Base-by-base conservation (phyloP, 1,140 invertebrate genomes). In the Drosophila pseudoobscura region DNA sequence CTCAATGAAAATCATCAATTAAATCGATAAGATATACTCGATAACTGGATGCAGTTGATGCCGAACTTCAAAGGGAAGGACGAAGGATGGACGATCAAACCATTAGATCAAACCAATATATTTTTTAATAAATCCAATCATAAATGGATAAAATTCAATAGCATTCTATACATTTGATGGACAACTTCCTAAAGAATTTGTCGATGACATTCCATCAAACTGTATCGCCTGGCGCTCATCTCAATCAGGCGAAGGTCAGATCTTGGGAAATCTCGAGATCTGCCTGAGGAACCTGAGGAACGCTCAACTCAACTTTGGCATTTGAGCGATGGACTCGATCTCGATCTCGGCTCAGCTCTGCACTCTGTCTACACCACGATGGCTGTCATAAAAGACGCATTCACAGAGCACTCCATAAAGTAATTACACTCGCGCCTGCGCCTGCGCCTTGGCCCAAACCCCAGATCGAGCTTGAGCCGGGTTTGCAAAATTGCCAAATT, bases 321-420 rank as follows among this genome's bases (percentile, higher is more conserved):
- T 75, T 75, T 74, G 60, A 58, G 49, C 61, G 8, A 75, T 75
- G 71, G 71, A 74, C 61, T 47, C 70, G 60, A 65, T 75, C 70
- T 64, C 69, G 65, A 56, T 50, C n/a, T 50, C 46, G 75, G 8
- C 31, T 31, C 31, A 41, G 63, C 62, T 55, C 49, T 51, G 51
- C 51, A 68, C 60, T 60, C 56, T 56, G 55, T 56, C 49, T 51
- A 39, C 55, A 68, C 60, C 49, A 56, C 59, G 55, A 60, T 53
- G 54, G 64, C 56, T 80, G 72, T 68, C 76, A 66, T 83, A 83
- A 83, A 83, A 73, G 69, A 75, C 56, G 72, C 80, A 71, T 58
- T 66, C 66, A 41, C 58, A 74, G 50, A 69, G 75, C 82, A 85
- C 82, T 84, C 78, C 77, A 85, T 80, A 80, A 78, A 87, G 78